phyloP scores from a whole-genome alignment of 2,888 invertebrate species.

The Cosmopolites sordidus region DNA sequence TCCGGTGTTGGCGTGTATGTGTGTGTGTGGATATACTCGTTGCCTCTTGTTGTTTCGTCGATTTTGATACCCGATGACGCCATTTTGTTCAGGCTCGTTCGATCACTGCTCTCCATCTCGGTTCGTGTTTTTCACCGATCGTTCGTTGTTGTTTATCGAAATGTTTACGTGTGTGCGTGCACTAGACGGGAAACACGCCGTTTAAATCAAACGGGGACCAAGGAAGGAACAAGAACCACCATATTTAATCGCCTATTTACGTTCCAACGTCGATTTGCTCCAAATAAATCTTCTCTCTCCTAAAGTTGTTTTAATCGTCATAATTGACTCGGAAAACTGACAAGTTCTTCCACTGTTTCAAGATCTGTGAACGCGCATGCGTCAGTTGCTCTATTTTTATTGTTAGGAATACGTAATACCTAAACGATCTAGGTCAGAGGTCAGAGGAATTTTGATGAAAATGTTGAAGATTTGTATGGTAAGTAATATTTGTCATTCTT shows the following conservation, averaged over 20 bases:
- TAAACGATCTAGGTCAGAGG: conserved; percentile 9
- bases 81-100: background rate
- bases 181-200: no score
- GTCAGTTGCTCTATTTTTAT: conserved; percentile 8
- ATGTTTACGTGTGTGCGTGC: no score
- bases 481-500: conserved; percentile 8
- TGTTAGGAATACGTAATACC: conserved; percentile 10
- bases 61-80: background rate
- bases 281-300: no score
- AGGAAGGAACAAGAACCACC: no score
- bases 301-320: no score
- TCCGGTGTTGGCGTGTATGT: conserved; percentile 21
- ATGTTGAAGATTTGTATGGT: conserved; percentile 25
- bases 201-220: no score
- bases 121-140: background rate
- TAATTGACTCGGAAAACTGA: no score
- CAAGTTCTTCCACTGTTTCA: no score
- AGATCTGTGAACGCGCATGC: background rate
- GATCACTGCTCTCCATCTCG: background rate
- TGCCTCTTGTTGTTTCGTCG: background rate
- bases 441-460: conserved; percentile 12
- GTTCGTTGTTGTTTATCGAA: background rate
- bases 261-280: no score
- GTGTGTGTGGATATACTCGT: conserved; percentile 19
- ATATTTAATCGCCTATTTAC: no score